Percentiles rank a stretch among this genome's conserved stretches.
Conservation (phyloP, 2,888 invertebrate genomes). For the Timema podura region DNA sequence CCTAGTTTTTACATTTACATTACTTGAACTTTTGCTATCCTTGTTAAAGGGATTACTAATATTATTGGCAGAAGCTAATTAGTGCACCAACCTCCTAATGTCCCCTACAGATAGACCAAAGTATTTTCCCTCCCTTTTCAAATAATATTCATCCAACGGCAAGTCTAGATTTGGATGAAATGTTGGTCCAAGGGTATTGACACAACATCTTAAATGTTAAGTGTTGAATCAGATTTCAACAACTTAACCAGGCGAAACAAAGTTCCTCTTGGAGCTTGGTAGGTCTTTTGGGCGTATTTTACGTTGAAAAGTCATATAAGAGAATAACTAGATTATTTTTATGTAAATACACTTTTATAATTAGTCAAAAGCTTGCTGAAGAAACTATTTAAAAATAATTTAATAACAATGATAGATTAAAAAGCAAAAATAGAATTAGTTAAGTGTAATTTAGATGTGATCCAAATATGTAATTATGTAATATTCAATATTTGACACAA, state of each 20-base stretch:
- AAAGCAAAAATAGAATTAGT: no score
- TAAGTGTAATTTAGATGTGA: not conserved
- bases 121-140: not conserved
- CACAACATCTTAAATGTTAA: not conserved
- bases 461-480: constrained; percentile 1
- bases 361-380: no score
- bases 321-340: no score
- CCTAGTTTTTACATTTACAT: no score
- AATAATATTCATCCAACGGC: not conserved
- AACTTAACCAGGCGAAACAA: not conserved
- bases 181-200: not conserved
- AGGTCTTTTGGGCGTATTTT: not conserved
- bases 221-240: not conserved
- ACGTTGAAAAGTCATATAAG: not conserved
- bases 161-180: not conserved
- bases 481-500: constrained; percentile 1
- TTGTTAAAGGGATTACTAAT: constrained; percentile 4
- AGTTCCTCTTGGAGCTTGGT: not conserved
- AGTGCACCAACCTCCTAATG: not conserved
- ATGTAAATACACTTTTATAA: no score
- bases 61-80: not conserved
- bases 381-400: no score
- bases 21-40: not conserved
- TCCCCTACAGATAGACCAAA: not conserved
- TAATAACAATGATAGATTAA: no score